phyloP scores from a whole-genome alignment of 1,140 invertebrate species.

The Pseudomyrmex dendroicus region DNA sequence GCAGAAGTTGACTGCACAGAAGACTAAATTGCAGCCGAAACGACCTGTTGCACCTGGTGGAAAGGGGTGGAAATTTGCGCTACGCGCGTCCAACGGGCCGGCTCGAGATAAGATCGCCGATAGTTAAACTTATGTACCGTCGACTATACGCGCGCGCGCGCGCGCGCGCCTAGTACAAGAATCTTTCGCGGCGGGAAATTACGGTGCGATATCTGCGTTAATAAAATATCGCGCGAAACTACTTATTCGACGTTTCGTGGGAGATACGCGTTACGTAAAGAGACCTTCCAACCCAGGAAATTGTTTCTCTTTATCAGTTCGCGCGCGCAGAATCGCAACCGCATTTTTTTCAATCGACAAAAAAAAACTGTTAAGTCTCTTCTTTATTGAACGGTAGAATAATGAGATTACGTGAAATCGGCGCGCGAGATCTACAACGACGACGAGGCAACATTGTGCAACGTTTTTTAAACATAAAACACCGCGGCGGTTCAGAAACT shows the following conservation, averaged over 20 bases:
- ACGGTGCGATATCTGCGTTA: conserved; percentile 4
- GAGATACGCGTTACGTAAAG: conserved; percentile 3
- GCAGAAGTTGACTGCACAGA: neutral
- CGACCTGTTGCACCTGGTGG: conserved; percentile 68
- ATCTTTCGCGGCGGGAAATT: conserved; percentile 7
- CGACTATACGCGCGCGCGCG: neutral
- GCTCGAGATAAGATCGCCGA: conserved; percentile 55
- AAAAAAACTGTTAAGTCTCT: neutral
- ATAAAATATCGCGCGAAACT: conserved; percentile 47
- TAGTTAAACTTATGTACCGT: conserved; percentile 47
- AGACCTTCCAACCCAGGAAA: neutral
- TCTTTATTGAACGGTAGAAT: conserved; percentile 12
- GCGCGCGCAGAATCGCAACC: neutral
- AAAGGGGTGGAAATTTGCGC: conserved; percentile 27
- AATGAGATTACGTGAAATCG: conserved; percentile 48
- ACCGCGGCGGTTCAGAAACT: conserved; percentile 22
- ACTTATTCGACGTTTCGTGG: neutral
- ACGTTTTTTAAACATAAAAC: conserved; percentile 47
- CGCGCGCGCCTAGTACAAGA: conserved; percentile 27
- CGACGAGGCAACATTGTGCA: conserved; percentile 36
- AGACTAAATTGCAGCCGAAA: conserved; percentile 52
- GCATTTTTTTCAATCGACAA: neutral
- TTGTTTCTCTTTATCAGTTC: neutral
- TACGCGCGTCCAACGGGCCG: conserved; percentile 27
- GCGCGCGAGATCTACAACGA: neutral